These are phyloP conservation scores for Pegoplata infirma DNA, from an alignment of 2,888 invertebrate species.

Conservation along the genomic window DNA sequence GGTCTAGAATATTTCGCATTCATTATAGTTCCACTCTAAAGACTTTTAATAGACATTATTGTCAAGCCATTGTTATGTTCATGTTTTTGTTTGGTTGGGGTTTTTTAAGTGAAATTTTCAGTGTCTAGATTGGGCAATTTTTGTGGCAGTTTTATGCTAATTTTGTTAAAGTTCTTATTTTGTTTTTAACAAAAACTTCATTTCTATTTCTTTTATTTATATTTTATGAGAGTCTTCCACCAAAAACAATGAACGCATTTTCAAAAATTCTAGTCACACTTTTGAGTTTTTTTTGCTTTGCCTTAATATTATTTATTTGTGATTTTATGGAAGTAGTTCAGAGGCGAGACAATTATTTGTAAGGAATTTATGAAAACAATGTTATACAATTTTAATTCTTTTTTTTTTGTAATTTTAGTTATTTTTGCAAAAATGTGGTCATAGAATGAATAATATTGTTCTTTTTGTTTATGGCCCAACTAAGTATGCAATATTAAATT, in stretches of 20 bases:
- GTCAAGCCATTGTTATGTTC: slow-evolving; percentile 14
- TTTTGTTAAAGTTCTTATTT: slow-evolving; percentile 5
- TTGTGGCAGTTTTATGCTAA: slow-evolving; percentile 51
- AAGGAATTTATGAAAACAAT: slow-evolving; percentile 14
- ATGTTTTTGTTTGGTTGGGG: slow-evolving; percentile 11
- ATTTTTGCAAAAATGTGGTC: slow-evolving; percentile 5
- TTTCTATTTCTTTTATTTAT: neutral
- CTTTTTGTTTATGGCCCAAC: neutral
- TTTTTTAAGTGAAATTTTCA: slow-evolving; percentile 41
- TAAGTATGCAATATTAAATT: neutral
- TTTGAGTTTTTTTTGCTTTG: neutral
- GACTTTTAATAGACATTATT: slow-evolving; percentile 45
- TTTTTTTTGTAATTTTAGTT: too few relatives aligned
- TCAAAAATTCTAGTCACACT: neutral
- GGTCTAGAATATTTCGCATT: slow-evolving; percentile 34
- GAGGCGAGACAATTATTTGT: slow-evolving; percentile 29
- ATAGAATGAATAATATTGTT: neutral
- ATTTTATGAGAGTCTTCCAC: neutral
- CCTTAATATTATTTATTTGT: neutral
- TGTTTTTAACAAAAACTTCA: neutral
- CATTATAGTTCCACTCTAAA: slow-evolving; percentile 41
- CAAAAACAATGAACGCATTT: neutral
- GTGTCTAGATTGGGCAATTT: slow-evolving; percentile 45
- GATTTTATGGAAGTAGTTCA: slow-evolving; percentile 19
- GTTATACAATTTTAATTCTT: neutral